These are phyloP conservation scores for Saimiri boliviensis DNA, from an alignment of 2,113 vertebrate species.

Conservation along the genomic window DNA sequence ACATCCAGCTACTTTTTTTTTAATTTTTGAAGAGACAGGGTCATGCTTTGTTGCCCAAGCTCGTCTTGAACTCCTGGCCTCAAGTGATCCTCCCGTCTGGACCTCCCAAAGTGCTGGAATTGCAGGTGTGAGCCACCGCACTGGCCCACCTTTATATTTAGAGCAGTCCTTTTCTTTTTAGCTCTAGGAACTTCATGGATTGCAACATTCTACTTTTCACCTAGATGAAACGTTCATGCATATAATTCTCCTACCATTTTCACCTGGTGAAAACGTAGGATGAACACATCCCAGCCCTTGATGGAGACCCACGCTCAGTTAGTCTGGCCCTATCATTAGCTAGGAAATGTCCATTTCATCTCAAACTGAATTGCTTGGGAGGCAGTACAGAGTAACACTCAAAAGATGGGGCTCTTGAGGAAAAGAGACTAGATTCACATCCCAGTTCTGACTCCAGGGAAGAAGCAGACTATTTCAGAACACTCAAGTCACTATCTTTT, in stretches of 20 bases:
- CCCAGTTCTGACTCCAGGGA: neutral
- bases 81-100: too few relatives aligned
- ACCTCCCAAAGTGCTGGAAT: too few relatives aligned
- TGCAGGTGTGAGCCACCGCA: too few relatives aligned
- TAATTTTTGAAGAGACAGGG: too few relatives aligned
- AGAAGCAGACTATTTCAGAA: slow-evolving; percentile 4
- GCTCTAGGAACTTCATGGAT: neutral
- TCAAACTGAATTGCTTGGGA: neutral
- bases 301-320: neutral
- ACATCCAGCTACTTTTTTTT: too few relatives aligned
- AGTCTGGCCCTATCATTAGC: neutral
- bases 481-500: neutral
- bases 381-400: neutral
- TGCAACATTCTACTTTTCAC: neutral
- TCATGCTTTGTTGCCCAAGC: too few relatives aligned
- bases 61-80: too few relatives aligned
- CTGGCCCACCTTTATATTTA: neutral
- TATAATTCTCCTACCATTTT: neutral
- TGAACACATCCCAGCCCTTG: neutral
- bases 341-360: neutral
- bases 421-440: slow-evolving; percentile 31
- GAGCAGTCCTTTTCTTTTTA: neutral
- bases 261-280: neutral
- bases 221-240: neutral
- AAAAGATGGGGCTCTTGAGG: neutral